Evolutionary conservation across 92 coral and sea anemone species (phyloP), one percentile per base, ranked within the genome.

Genomic region (Hydrozoanthus gracilis): DNA sequence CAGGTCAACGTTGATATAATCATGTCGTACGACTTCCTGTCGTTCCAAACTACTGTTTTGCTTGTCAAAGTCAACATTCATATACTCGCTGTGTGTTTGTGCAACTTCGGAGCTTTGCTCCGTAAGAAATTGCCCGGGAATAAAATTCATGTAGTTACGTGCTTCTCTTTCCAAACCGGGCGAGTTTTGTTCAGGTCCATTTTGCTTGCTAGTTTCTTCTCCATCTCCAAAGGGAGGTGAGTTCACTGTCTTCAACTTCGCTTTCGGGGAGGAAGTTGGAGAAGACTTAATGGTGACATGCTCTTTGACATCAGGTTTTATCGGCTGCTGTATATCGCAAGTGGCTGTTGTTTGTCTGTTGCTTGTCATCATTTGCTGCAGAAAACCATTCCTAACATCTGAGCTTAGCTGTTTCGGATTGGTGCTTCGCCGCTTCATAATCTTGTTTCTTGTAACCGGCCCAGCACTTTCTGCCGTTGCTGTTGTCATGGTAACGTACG

Each of bases 1-100:
- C 68, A 91, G 70, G 68, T 88, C 90, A 14, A 94, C 80, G 67
- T 94, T 94, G 27, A 90, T 89, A 67, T 94, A 94, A 7, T 86
- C 83, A 46, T 91, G 95, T 13, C 61, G 76, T 5, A 77, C 71
- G 10, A 68, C 84, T 5, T 77, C 76, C 8, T 66, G 71, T 6
- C 83, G 85, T 15, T 76, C 77, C 0, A 83, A 83, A 12, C 73
- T 80, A 68, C 68, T 69, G 11, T 87, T 52, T 17, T 61, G 85
- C 64, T 84, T 88, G 9, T 87, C 70, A 51, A 88, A 83, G 72
- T 72, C 72, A 56, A 91, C 62, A 44, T 94, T 94, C 58, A 94
- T 84, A 70, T 94, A 94, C 20, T 90, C 92, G 11, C 58, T 82
- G 3, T 73, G 45, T 17, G 45, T 27, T 44, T 86, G 69, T 6